Conservation (phyloP, 2,888 invertebrate species). For the Clepsis dumicolana region DNA sequence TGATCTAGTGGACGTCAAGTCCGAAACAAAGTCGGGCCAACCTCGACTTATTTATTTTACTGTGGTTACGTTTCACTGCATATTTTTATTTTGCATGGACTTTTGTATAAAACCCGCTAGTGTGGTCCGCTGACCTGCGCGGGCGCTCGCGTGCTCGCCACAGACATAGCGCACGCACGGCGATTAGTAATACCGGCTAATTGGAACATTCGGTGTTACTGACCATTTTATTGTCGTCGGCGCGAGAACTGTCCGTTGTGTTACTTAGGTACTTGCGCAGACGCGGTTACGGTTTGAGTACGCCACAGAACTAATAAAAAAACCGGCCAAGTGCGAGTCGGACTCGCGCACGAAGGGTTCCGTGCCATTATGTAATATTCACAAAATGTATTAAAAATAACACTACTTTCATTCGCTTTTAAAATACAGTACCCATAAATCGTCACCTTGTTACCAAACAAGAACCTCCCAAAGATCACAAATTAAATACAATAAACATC, state of each 20-base stretch:
- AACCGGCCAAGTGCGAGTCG: no score
- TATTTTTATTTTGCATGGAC: not conserved
- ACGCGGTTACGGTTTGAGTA: no score
- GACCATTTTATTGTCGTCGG: slow-evolving; percentile 8
- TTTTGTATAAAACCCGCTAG: slow-evolving; percentile 23
- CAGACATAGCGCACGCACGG: slow-evolving; percentile 39
- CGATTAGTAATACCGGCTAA: slow-evolving; percentile 68
- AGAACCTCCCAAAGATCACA: slow-evolving; percentile 24
- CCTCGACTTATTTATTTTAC: no score
- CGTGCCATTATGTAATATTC: no score
- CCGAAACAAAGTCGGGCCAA: no score
- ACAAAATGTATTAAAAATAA: not conserved
- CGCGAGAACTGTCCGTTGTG: not conserved
- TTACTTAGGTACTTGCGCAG: not conserved
- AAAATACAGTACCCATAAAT: slow-evolving; percentile 1
- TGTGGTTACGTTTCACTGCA: no score
- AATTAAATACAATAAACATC: slow-evolving; percentile 51
- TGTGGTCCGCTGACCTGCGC: slow-evolving; percentile 20
- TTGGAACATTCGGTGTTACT: slow-evolving; percentile 58
- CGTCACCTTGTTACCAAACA: slow-evolving; percentile 16
- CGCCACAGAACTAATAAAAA: no score
- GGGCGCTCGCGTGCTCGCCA: slow-evolving; percentile 69
- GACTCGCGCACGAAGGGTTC: no score
- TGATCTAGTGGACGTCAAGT: no score
- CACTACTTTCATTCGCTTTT: not conserved